Conservation (phyloP, 1,140 invertebrate genomes). For the Apis florea region DNA sequence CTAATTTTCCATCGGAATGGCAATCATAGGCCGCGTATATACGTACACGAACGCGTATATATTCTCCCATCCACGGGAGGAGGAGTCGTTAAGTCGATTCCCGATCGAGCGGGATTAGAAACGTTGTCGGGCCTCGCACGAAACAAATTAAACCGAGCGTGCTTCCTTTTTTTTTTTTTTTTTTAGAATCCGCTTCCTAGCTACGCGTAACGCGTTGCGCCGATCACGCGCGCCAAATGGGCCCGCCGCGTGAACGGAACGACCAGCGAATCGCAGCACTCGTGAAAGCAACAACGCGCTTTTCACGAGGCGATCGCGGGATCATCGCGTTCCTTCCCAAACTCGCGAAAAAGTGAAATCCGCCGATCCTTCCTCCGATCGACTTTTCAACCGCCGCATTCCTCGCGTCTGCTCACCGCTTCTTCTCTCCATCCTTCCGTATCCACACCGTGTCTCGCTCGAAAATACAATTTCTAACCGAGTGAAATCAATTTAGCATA, state of each 20-base stretch:
- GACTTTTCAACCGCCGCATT: conserved; percentile 1
- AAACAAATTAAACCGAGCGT: neutral
- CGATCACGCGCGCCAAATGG: conserved; percentile 61
- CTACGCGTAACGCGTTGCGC: conserved; percentile 11
- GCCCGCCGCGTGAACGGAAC: conserved; percentile 60
- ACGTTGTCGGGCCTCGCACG: too few relatives aligned
- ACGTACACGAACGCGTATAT: too few relatives aligned
- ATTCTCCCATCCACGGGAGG: too few relatives aligned
- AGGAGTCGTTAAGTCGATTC: conserved; percentile 32
- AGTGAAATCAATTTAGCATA: conserved; percentile 23
- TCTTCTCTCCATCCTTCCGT: neutral
- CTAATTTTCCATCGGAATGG: conserved; percentile 32
- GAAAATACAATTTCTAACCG: conserved; percentile 29
- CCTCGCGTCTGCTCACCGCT: neutral
- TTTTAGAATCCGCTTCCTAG: neutral
- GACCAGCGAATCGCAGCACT: conserved; percentile 53
- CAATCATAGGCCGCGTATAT: conserved; percentile 46
- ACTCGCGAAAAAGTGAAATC: conserved; percentile 46
- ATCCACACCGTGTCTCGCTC: neutral
- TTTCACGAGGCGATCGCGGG: conserved; percentile 23
- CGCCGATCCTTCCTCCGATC: conserved; percentile 9
- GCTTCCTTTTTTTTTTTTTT: too few relatives aligned
- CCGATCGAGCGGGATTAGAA: conserved; percentile 13
- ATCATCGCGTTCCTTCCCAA: neutral
- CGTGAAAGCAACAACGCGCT: conserved; percentile 64